Percentiles rank a stretch among this genome's conserved stretches.
These are phyloP conservation scores for Magallana ariakensis DNA, from an alignment of 1,140 invertebrate species.

Conservation along the genomic window DNA sequence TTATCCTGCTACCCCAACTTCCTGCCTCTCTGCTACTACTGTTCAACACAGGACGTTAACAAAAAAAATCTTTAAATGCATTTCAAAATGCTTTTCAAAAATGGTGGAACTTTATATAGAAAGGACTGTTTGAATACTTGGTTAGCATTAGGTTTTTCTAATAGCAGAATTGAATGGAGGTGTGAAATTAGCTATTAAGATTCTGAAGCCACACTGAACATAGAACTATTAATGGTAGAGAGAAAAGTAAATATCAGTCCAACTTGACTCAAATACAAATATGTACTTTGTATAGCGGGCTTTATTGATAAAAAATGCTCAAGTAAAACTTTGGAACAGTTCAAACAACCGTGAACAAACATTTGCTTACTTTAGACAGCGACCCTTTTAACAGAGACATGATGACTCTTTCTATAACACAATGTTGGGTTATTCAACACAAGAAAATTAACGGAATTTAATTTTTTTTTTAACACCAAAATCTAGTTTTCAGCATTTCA, in stretches of 20 bases:
- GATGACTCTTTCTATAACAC: slow-evolving; percentile 34
- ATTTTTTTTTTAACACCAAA: background rate
- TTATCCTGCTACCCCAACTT: slow-evolving; percentile 33
- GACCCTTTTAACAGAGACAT: slow-evolving; percentile 30
- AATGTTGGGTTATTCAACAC: background rate
- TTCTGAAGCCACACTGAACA: background rate
- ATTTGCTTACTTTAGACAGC: slow-evolving; percentile 24
- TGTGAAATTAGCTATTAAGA: slow-evolving; percentile 44
- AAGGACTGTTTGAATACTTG: slow-evolving; percentile 36
- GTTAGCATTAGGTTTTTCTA: slow-evolving; percentile 29
- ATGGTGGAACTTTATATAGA: slow-evolving; percentile 15
- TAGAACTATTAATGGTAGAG: slow-evolving; percentile 40
- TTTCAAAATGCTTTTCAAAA: slow-evolving; percentile 24
- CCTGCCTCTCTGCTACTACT: slow-evolving; percentile 2
- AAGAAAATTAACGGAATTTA: slow-evolving; percentile 14
- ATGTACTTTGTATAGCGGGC: slow-evolving; percentile 18
- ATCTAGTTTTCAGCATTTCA: slow-evolving; percentile 9
- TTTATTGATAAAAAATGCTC: slow-evolving; percentile 39
- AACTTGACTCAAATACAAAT: slow-evolving; percentile 33
- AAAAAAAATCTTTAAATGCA: slow-evolving; percentile 46
- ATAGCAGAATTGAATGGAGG: slow-evolving; percentile 37
- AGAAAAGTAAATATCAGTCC: slow-evolving; percentile 44
- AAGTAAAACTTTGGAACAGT: slow-evolving; percentile 38
- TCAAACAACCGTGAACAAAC: slow-evolving; percentile 37
- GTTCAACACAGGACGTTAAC: slow-evolving; percentile 22